Evolutionary conservation across 2,888 invertebrate genomes (phyloP), one percentile per base, ranked within the genome.

Genomic region (Eustalomyia histrio): DNA sequence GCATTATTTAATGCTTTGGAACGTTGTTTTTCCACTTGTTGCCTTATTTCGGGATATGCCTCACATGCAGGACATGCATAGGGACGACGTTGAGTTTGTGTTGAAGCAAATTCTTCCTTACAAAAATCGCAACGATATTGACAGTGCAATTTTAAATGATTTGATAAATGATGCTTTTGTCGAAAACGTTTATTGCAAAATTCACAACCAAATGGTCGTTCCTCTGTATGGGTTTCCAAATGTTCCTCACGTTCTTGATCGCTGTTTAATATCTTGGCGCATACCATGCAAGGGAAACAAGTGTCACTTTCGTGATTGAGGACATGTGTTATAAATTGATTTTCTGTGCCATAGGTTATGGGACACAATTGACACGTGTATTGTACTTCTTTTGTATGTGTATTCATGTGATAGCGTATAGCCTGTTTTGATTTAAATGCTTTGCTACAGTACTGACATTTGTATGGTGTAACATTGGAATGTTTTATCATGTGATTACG

Each of bases 141-240:
- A 35, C 85, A 84, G 79, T 86, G 86, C 61, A 86, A 74, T 68
- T 86, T 86, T 16, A 86, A 78, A 79, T 87, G 87, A 80, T 87
- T 86, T 7, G 86, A 86, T 16, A 87, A 75, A 69, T 87, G 86
- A 52, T 86, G 86, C 5, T 85, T 84, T 65, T 86, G 80, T n/a
- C 85, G 84, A 82, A 87, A 87, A 35, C 85, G 85, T 83, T 86
- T 87, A n/a, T 83, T 81, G 18, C 87, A 87, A 35, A 84, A 85
- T 29, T 85, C 85, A 61, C 87, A 87, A 29, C 83, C 92, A 83
- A 91, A 92, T 0, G 93, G 92, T 6, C 92, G 89, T 81, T 93
- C 92, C 0, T 92, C 92, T 0, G 92, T 92, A 65, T 93, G 92
- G 0, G 92, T 92, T 1, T 92, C 85, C 29, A 92, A 86, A 75